A percentile compares a stretch with the other conserved stretches of the same genome.
Conservation (phyloP, 2,797 vertebrate genomes). For the Malurus leucopterus region DNA sequence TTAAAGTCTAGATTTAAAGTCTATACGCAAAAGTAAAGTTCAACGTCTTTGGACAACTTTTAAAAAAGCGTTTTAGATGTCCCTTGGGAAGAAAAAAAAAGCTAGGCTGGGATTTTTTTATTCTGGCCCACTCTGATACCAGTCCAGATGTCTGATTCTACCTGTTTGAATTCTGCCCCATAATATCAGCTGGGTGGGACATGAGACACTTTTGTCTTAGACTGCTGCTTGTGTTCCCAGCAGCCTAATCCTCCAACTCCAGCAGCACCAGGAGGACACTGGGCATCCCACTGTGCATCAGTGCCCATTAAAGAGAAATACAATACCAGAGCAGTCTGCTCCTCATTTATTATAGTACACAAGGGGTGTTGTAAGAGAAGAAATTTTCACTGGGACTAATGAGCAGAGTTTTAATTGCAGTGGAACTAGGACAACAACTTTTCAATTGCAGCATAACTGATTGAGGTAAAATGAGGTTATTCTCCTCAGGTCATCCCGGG, state of each 20-base stretch:
- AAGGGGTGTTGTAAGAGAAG: background rate
- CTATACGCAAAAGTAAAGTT: background rate
- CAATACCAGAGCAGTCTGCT: background rate
- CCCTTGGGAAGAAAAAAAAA: background rate
- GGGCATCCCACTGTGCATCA: background rate
- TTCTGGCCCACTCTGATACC: background rate
- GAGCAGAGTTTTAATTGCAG: conserved; percentile 35
- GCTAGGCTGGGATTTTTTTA: background rate
- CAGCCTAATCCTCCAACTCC: background rate
- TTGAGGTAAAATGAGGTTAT: conserved; percentile 42
- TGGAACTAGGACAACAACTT: conserved; percentile 16
- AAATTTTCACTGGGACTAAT: conserved; percentile 7
- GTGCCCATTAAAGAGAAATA: background rate
- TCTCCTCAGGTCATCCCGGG: background rate
- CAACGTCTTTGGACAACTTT: background rate
- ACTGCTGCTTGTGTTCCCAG: background rate
- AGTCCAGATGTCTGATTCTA: background rate
- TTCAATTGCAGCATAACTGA: conserved; percentile 1
- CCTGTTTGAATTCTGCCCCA: background rate
- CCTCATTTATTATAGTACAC: background rate
- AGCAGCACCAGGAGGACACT: background rate
- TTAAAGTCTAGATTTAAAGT: no score
- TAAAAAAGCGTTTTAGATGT: background rate
- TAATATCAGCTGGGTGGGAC: background rate
- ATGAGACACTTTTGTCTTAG: background rate